These are phyloP conservation scores for Spermophilus dauricus DNA, from an alignment of 2,113 vertebrate genomes.

Conservation along the genomic window DNA sequence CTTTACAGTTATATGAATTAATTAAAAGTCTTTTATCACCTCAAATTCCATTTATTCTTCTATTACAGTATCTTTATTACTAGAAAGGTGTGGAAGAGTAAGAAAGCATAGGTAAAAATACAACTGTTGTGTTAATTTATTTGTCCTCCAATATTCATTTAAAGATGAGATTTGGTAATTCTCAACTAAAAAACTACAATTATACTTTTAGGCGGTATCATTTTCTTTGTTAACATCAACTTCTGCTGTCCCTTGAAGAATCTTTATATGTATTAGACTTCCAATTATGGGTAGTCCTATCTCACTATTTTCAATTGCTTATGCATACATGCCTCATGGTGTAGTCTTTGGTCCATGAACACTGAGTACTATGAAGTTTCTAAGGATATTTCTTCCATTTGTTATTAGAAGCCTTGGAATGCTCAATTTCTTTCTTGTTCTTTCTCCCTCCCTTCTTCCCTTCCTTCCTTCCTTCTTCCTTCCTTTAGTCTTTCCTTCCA, in stretches of 20 bases:
- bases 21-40: not conserved
- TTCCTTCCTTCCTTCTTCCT: too few species aligned
- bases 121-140: not conserved
- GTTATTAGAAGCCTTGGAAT: not conserved
- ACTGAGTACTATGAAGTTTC: not conserved
- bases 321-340: not conserved
- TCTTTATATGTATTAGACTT: not conserved
- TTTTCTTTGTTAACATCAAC: not conserved
- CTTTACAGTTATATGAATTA: not conserved
- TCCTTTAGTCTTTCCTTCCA: too few species aligned
- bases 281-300: not conserved
- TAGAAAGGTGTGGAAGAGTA: not conserved
- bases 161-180: too few species aligned
- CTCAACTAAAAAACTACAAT: not conserved
- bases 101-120: not conserved
- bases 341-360: not conserved
- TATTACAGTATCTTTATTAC: not conserved
- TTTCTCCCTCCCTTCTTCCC: too few species aligned
- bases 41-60: not conserved
- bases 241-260: not conserved
- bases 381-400: not conserved
- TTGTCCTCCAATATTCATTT: not conserved
- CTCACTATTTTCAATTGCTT: not conserved
- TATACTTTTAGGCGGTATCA: not conserved
- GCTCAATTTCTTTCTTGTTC: not conserved